These are phyloP conservation scores for Aphidoletes aphidimyza DNA, from an alignment of 2,888 invertebrate species.

Conservation along the genomic window DNA sequence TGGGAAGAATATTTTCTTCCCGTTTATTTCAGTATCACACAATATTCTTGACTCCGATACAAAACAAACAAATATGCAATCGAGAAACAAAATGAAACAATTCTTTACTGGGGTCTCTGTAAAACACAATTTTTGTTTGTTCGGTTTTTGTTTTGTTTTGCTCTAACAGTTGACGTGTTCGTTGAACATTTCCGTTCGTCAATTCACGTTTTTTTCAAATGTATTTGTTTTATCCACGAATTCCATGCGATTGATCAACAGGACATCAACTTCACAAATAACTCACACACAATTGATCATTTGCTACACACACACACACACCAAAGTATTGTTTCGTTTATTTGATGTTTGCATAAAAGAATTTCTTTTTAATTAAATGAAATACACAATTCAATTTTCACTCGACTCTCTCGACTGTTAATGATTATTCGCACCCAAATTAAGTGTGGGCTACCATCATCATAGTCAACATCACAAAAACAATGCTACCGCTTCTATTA, in stretches of 20 bases:
- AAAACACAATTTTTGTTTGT: neutral
- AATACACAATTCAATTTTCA: neutral
- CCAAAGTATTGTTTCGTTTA: constrained; percentile 1
- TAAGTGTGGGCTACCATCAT: no score
- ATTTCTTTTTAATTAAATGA: constrained; percentile 39
- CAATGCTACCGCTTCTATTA: neutral
- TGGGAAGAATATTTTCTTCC: constrained; percentile 33
- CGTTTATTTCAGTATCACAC: neutral
- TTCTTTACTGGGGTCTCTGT: neutral
- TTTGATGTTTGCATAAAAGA: constrained; percentile 36
- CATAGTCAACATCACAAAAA: neutral
- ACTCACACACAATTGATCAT: neutral
- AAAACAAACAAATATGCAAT: no score
- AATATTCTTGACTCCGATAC: no score
- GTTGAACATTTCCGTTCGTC: no score
- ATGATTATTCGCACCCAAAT: neutral
- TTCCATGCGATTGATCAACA: neutral
- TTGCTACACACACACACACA: no score
- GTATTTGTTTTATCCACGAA: no score
- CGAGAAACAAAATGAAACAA: neutral
- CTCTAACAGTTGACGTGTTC: no score
- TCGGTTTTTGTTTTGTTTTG: neutral
- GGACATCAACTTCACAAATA: neutral
- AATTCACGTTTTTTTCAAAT: no score
- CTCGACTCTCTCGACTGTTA: neutral